phyloP scores from a whole-genome alignment of 2,797 vertebrate genomes.

The Poecilia picta region DNA sequence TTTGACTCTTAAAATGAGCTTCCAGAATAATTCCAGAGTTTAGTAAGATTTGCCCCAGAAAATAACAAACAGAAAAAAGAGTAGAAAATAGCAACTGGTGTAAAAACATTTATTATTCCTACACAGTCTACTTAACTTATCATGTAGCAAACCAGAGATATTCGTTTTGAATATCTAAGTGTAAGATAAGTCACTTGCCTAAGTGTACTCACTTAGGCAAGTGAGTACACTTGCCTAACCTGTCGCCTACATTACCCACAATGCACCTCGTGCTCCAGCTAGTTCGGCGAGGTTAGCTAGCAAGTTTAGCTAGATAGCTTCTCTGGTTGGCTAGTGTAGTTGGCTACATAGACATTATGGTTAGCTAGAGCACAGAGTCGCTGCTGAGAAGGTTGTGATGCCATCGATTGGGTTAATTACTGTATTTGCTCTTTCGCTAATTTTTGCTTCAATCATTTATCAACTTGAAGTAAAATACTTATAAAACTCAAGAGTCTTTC shows the following conservation, averaged over 20 bases:
- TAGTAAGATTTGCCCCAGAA: neutral
- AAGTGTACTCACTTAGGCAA: too few relatives aligned
- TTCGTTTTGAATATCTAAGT: too few relatives aligned
- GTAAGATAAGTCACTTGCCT: too few relatives aligned
- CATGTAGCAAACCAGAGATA: neutral
- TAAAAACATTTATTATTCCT: neutral
- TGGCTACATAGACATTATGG: neutral
- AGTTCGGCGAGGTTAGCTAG: neutral
- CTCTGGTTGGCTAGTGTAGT: neutral
- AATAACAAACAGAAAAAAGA: neutral
- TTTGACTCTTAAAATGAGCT: neutral
- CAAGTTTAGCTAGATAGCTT: neutral
- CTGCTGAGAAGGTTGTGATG: neutral
- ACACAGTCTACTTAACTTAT: neutral
- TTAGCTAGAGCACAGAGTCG: neutral
- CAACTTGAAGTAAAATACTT: too few relatives aligned
- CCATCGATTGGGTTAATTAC: neutral
- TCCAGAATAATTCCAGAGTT: neutral
- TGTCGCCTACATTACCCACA: slow-evolving; percentile 16
- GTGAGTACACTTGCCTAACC: neutral
- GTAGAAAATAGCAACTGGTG: neutral
- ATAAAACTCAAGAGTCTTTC: neutral
- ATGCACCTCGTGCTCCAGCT: neutral
- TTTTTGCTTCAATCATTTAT: neutral
- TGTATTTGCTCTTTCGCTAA: neutral